Base-by-base conservation (phyloP, 2,888 invertebrate species). In the Drosophila nr. perissopoda region DNA sequence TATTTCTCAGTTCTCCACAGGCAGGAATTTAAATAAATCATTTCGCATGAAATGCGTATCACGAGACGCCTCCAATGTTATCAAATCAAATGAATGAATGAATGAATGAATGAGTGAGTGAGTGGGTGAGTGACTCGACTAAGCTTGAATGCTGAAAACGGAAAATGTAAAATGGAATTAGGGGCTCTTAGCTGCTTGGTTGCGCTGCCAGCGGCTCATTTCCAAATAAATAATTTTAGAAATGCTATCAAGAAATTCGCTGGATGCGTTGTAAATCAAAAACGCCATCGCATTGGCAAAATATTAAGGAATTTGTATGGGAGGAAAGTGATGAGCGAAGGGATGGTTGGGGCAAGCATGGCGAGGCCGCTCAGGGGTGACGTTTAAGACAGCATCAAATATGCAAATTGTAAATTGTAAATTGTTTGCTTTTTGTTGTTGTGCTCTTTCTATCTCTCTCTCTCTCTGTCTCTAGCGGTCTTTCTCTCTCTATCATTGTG, bases 11-110 rank as follows among this genome's bases (percentile, higher is more conserved):
- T 18, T 74, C 76, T 51, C 13, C 38, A 38, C 7, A 16, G 27
- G 38, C 38, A 38, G 89, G 89, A 87, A 87, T 90, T 87, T 90
- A 82, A 87, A 87, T 87, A 87, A 87, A 87, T 89, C 90, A 90
- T 90, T 87, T 76, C 73, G 72, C 73, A 73, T 77, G 89, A 78
- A 76, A 86, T 86, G 81, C 81, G 76, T 70, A 88, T 45, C 73
- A 69, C 64, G 72, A 69, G 75, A 57, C 69, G 45, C 61, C 71
- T 76, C 66, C 63, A 79, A 80, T 87, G 71, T 79, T 89, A 83
- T 75, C 79, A 83, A 90, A 87, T 89, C 82, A 89, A 86, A 83
- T 83, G 79, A 83, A 76, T 88, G 83, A 67, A 73, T 70, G 70
- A 65, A 61, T 66, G 76, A 57, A 51, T 53, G 78, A 34, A 51